Evolutionary conservation across 1,140 invertebrate species (phyloP), one percentile per base, ranked within the genome.

Genomic region (Heliconius himera): DNA sequence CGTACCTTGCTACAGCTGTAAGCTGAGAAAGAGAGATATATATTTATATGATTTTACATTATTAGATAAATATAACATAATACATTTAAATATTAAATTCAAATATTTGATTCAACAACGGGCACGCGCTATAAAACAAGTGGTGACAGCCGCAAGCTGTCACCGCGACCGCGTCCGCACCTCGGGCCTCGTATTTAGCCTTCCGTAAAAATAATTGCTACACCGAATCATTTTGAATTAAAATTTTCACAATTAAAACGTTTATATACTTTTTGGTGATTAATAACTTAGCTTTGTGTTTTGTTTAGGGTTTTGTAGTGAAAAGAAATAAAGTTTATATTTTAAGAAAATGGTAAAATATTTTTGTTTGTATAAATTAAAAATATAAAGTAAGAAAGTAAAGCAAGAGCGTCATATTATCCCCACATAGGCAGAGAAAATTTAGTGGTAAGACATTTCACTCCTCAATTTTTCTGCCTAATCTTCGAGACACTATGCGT

Each of bases 121-220:
- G 78, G 74, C 73, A 79, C 54, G 74, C 49, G 74, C 56, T 9
- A 72, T 83, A 71, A 73, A 80, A 79, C 74, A 74, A 74, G 41
- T 73, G 74, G 84, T 82, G 82, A 78, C 81, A 83, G 82, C 56
- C 78, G 76, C 79, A 51, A 81, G 70, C 72, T 79, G 81, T 75
- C 79, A 85, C 84, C 76, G 75, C 75, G 75, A 66, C 56, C 75
- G 54, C 26, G 76, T 70, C 78, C 60, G 76, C 81, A 75, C 82
- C 82, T 78, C 41, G 76, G 20, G 54, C 54, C 54, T 66, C 73
- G 70, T 77, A 74, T 73, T 72, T 41, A 78, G 51, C 76, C 54
- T 72, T 46, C 76, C 81, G 73, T 79, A 71, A 73, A 81, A 73
- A 78, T 82, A 82, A 79, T 82, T 82, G 74, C 54, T 77, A 49